Evolutionary conservation across 2,888 invertebrate genomes (phyloP).

Genomic region (Sesamia inferens): DNA sequence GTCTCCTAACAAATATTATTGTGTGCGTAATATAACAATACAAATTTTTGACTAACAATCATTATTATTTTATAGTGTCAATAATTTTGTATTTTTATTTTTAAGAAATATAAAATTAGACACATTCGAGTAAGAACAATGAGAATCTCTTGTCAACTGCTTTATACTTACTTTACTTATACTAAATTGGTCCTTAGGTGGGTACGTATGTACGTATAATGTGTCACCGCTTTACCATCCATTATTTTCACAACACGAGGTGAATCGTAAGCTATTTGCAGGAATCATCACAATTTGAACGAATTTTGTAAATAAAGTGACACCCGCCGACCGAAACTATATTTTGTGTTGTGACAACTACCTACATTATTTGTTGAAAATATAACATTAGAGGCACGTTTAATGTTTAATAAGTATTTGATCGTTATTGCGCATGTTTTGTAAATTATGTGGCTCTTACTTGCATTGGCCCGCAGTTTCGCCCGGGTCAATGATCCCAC

Average conservation of each 20-base stretch:
- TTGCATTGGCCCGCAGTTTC: not conserved
- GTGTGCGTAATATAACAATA: not conserved
- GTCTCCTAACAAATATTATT: not conserved
- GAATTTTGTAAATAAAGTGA: conserved; percentile 19
- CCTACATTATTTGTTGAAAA: not conserved
- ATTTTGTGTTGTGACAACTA: conserved; percentile 19
- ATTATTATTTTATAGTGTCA: not conserved
- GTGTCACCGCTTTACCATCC: not conserved
- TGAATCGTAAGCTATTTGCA: not conserved
- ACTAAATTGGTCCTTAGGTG: no score
- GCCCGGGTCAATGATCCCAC: not conserved
- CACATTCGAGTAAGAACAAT: not conserved
- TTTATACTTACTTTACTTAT: no score
- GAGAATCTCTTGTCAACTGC: not conserved
- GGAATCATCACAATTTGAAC: conserved; percentile 12
- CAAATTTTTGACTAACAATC: no score
- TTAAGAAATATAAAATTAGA: not conserved
- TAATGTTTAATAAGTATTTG: conserved; percentile 22
- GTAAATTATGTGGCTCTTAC: not conserved
- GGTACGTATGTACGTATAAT: no score
- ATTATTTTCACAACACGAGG: conserved; percentile 19
- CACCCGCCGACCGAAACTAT: not conserved
- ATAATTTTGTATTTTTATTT: no score
- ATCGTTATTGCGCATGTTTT: conserved; percentile 7
- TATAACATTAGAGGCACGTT: conserved; percentile 9